Base-by-base conservation (phyloP, 2,797 vertebrate genomes). In the Nannoperca australis region DNA sequence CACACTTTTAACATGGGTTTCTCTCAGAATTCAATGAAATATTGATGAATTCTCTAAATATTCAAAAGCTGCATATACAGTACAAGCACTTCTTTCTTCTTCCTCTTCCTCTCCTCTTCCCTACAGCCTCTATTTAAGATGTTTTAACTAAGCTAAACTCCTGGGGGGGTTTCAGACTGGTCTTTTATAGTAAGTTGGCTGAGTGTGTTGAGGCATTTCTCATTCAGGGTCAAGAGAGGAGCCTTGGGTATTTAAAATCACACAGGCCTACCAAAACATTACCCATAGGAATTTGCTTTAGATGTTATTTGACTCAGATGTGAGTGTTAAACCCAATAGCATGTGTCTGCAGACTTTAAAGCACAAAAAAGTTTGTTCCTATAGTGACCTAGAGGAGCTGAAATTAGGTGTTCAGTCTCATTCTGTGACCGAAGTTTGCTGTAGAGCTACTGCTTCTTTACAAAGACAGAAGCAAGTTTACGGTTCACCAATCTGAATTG, bases 1-100 rank as follows among this genome's bases (percentile, higher is more conserved):
- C 38, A 78, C n/a, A 73, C 69, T 76, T 76, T 80, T 50, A 73
- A 77, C 72, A 79, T 69, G 60, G 66, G 32, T 63, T 54, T 56
- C 17, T 67, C 61, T 73, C 59, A 36, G 72, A 81, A 82, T 84
- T 72, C 79, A 50, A 76, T 91, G 34, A 90, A 91, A 87, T 87
- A 92, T 90, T 86, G 8, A 93, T 85, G 60, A n/a, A 40, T 73
- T 80, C 78, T 80, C 15, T 74, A 73, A 91, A 91, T 90, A 83
- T 92, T 81, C 65, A 85, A 49, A 50, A 70, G 38, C 15, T 65
- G 9, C 27, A 64, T 30, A 40, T 71, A 34, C 47, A 79, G 24
- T 55, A 44, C 59, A 66, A 27, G 53, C 34, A 54, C 42, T 69
- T 72, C 32, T 51, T 60, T 32, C 3, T 56, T 14, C 15, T 36